These are phyloP conservation scores for Neolamprologus modestus DNA, from an alignment of 2,113 vertebrate species.

Conservation along the genomic window DNA sequence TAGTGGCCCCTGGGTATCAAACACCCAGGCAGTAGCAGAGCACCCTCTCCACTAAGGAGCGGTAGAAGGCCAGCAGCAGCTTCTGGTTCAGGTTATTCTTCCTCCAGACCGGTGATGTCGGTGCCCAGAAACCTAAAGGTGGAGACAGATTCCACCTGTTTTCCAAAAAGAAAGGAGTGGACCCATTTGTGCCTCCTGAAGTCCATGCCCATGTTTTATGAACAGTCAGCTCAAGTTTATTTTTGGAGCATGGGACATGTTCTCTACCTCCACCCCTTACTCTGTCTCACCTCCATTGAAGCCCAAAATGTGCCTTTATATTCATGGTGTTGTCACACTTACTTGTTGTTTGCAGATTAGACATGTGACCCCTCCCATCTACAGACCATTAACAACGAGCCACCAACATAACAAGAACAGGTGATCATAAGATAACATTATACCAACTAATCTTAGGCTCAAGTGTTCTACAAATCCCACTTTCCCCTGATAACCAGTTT, in stretches of 20 bases:
- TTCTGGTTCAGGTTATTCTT: not conserved
- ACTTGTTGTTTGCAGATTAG: not conserved
- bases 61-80: not conserved
- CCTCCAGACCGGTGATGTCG: not conserved
- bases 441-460: not conserved
- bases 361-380: not conserved
- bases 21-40: not conserved
- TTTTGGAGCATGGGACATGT: not conserved
- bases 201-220: not conserved
- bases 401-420: not conserved
- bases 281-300: not conserved
- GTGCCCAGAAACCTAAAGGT: not conserved
- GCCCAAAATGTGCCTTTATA: not conserved
- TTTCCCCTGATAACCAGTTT: not conserved
- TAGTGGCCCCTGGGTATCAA: not conserved
- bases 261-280: not conserved
- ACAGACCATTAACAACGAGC: not conserved
- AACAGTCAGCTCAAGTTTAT: not conserved
- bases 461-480: not conserved
- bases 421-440: not conserved
- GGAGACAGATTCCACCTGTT: not conserved
- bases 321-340: not conserved
- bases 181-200: not conserved
- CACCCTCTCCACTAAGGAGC: not conserved
- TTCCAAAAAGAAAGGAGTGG: not conserved